A percentile compares a stretch with the other conserved stretches of the same genome.
phyloP scores from a whole-genome alignment of 2,888 invertebrate species.

The Drosophila picticornis region DNA sequence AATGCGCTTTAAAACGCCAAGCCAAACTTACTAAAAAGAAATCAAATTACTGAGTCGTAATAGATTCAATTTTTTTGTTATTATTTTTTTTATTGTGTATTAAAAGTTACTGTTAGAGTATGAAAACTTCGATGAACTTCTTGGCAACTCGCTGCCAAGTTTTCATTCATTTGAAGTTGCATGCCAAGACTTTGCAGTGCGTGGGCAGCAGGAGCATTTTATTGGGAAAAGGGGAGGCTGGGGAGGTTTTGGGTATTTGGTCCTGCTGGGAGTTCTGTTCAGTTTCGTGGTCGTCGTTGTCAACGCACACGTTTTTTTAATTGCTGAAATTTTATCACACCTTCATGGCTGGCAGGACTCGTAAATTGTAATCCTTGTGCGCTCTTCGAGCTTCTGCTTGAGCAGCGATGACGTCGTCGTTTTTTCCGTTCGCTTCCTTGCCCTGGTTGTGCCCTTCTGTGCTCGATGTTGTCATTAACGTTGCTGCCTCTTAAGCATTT shows the following conservation, averaged over 20 bases:
- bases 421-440: constrained; percentile 16
- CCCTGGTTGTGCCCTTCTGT: constrained; percentile 46
- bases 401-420: constrained; percentile 51
- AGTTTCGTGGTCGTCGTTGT: constrained; percentile 60
- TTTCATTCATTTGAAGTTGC: constrained; percentile 67
- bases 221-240: not conserved
- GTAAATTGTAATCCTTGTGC: constrained; percentile 81
- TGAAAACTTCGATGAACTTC: constrained; percentile 23
- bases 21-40: not conserved
- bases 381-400: constrained; percentile 48
- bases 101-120: constrained; percentile 11
- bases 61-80: no score
- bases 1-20: not conserved
- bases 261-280: constrained; percentile 42
- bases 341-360: constrained; percentile 79
- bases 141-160: constrained; percentile 4
- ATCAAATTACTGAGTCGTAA: not conserved
- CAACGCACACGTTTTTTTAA: constrained; percentile 81
- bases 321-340: constrained; percentile 81
- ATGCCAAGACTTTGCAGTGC: constrained; percentile 59
- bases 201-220: constrained; percentile 14
- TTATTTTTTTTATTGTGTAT: not conserved
- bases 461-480: constrained; percentile 75
- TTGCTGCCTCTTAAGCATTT: constrained; percentile 81
- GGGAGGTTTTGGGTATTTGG: constrained; percentile 25